A percentile compares a stretch with the other conserved stretches of the same genome.
Conservation (phyloP, 2,888 invertebrate genomes). For the Phengaris alcon region DNA sequence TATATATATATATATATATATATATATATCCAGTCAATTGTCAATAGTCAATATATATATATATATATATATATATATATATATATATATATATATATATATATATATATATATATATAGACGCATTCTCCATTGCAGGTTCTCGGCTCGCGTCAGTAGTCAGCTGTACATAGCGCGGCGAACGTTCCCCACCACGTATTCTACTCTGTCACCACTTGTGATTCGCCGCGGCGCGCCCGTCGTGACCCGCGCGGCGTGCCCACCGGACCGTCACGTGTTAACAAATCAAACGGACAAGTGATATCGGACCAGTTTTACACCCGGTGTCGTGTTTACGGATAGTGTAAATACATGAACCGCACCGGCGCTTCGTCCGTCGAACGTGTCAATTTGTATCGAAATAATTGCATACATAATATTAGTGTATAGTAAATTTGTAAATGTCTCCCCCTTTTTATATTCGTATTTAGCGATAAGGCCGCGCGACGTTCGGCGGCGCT, state of each 20-base stretch:
- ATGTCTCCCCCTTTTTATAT: conserved; percentile 32
- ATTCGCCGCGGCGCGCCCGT: not conserved
- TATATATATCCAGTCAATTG: too few relatives aligned
- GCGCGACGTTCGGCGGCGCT: conserved; percentile 21
- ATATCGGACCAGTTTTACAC: conserved; percentile 16
- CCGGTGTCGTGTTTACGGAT: conserved; percentile 14
- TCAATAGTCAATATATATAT: too few relatives aligned
- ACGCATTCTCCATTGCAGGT: conserved; percentile 43
- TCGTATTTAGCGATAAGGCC: conserved; percentile 25
- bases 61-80: too few relatives aligned
- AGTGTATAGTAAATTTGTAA: conserved; percentile 39
- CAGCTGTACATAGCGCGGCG: conserved; percentile 59
- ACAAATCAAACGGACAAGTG: conserved; percentile 27
- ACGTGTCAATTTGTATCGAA: conserved; percentile 41
- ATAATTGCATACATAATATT: conserved; percentile 35
- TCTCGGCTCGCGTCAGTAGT: conserved; percentile 45
- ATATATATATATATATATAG: too few relatives aligned
- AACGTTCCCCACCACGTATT: conserved; percentile 32
- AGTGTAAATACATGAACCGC: conserved; percentile 24
- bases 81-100: too few relatives aligned
- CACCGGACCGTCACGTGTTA: conserved; percentile 7
- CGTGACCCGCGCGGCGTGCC: too few relatives aligned
- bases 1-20: too few relatives aligned
- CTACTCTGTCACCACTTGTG: not conserved
- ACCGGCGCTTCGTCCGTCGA: conserved; percentile 22